Conservation (phyloP, 2,888 invertebrate genomes). For the Eristalis tenax region DNA sequence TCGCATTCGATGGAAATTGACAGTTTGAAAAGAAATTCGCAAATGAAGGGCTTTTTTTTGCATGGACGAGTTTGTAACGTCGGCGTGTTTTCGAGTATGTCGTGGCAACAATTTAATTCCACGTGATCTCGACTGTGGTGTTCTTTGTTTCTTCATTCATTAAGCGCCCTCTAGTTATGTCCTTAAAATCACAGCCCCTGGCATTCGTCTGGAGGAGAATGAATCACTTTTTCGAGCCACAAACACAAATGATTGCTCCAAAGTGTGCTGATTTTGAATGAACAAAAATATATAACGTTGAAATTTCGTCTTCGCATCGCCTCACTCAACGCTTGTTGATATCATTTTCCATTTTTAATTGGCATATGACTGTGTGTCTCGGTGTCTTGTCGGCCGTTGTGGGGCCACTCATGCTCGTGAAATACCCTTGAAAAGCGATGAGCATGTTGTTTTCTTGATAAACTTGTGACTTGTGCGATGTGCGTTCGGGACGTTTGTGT, state of each 20-base stretch:
- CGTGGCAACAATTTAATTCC: too few relatives aligned
- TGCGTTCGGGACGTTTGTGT: constrained; percentile 4
- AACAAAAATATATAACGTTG: neutral
- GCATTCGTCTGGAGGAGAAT: neutral
- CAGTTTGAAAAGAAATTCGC: neutral
- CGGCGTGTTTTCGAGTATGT: neutral
- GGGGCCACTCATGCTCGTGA: constrained; percentile 6
- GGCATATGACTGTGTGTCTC: constrained; percentile 3
- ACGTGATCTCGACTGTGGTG: too few relatives aligned
- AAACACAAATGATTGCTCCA: too few relatives aligned
- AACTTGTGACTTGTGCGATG: constrained; percentile 37
- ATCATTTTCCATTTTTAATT: neutral
- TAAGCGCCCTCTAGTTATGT: too few relatives aligned
- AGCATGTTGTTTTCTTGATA: constrained; percentile 28
- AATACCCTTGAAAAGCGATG: constrained; percentile 43
- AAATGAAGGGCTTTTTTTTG: neutral
- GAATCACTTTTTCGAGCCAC: neutral
- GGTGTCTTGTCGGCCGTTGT: neutral
- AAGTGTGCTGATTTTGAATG: neutral
- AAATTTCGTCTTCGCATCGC: neutral
- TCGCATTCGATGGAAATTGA: neutral
- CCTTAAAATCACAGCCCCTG: too few relatives aligned
- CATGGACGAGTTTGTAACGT: neutral
- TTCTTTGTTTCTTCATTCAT: too few relatives aligned
- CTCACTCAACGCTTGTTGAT: neutral